Evolutionary conservation across 1,140 invertebrate species (phyloP).

Genomic region (Charaxes varanes): DNA sequence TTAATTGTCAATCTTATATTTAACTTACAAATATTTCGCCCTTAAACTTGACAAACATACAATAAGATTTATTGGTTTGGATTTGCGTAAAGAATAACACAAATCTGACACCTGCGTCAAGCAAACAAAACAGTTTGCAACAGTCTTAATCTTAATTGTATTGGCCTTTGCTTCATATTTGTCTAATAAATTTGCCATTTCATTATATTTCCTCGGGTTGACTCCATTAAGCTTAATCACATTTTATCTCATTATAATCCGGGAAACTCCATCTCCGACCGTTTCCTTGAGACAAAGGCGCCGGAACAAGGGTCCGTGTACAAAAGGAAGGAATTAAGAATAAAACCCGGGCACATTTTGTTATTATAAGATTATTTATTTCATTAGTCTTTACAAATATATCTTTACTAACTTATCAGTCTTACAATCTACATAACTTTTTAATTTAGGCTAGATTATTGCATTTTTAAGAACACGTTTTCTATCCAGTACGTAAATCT

Average conservation of each 20-base stretch:
- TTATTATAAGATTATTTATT: constrained; percentile 1
- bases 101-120: too few relatives aligned
- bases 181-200: too few relatives aligned
- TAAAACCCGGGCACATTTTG: neutral
- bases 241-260: neutral
- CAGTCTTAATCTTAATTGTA: too few relatives aligned
- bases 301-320: neutral
- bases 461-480: neutral
- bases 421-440: neutral
- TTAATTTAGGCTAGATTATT: neutral
- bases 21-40: too few relatives aligned
- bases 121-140: too few relatives aligned
- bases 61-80: too few relatives aligned
- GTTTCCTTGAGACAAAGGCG: neutral
- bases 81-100: too few relatives aligned
- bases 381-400: neutral
- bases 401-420: constrained; percentile 2
- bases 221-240: neutral
- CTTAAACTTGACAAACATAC: too few relatives aligned
- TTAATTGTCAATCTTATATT: too few relatives aligned
- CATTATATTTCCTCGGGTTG: neutral
- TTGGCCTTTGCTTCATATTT: constrained; percentile 3
- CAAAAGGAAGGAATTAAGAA: constrained; percentile 3
- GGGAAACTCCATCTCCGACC: constrained; percentile 1
- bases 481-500: too few relatives aligned